A percentile compares a stretch with the other conserved stretches of the same genome.
These are phyloP conservation scores for Mormyrus lacerda DNA, from an alignment of 2,113 vertebrate genomes.

Conservation along the genomic window DNA sequence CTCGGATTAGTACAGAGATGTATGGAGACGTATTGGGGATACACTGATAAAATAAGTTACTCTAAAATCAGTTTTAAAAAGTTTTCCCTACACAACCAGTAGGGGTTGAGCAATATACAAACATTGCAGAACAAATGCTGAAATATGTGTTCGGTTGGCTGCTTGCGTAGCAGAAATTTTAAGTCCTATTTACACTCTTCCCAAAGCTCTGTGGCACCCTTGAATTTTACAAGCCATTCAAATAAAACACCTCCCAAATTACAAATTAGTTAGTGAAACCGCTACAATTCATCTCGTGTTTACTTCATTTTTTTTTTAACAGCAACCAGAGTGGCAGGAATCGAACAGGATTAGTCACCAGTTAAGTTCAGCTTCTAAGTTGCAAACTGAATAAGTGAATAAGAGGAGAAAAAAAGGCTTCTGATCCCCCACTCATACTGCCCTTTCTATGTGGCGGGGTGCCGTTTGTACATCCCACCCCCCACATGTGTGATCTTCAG, in stretches of 20 bases:
- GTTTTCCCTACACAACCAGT: background rate
- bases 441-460: background rate
- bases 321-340: conserved; percentile 40
- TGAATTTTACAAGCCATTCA: conserved; percentile 43
- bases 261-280: conserved; percentile 44
- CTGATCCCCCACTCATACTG: conserved; percentile 34
- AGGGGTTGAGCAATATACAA: background rate
- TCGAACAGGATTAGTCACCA: conserved; percentile 43
- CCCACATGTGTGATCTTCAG: background rate
- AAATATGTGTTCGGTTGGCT: conserved; percentile 31
- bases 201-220: background rate
- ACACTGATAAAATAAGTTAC: conserved; percentile 29
- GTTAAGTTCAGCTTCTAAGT: conserved; percentile 51
- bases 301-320: conserved; percentile 33
- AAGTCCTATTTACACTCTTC: conserved; percentile 19
- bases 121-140: background rate
- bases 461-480: background rate
- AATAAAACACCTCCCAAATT: conserved; percentile 42
- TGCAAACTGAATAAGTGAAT: conserved; percentile 42
- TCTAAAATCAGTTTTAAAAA: conserved; percentile 14
- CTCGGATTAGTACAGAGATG: background rate
- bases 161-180: background rate
- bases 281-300: conserved; percentile 40
- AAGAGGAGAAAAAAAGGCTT: conserved; percentile 20
- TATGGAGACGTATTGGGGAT: background rate